phyloP scores from a whole-genome alignment of 2,888 invertebrate species.

The Melanostoma mellinum region DNA sequence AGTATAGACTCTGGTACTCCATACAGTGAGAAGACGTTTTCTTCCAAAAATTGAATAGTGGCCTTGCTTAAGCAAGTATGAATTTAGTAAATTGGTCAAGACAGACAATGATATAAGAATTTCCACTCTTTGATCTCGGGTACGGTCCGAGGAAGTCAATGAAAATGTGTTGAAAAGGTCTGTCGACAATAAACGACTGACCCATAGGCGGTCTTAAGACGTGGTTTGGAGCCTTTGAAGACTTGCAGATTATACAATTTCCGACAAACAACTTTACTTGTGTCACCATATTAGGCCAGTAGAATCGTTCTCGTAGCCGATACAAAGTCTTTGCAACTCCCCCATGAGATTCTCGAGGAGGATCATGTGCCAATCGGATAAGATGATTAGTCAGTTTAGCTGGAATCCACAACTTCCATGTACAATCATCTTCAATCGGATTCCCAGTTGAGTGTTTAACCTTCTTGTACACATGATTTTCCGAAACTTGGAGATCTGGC shows the following conservation, averaged over 20 bases:
- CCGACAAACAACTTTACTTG: conserved; percentile 2
- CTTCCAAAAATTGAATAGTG: not conserved
- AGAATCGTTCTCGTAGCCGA: conserved; percentile 5
- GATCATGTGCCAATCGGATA: conserved; percentile 20
- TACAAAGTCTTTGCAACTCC: conserved; percentile 19
- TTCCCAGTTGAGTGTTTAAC: conserved; percentile 9
- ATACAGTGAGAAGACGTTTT: not conserved
- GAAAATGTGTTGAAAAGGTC: conserved; percentile 1
- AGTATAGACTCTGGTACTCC: too few relatives aligned
- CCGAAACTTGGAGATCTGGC: conserved; percentile 16
- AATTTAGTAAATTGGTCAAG: conserved; percentile 1
- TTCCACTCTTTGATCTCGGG: conserved; percentile 1
- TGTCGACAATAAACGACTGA: conserved; percentile 1
- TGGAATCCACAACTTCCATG: conserved; percentile 8
- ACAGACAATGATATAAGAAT: not conserved
- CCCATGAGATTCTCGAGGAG: not conserved
- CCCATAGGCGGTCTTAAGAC: conserved; percentile 8
- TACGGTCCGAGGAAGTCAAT: conserved; percentile 3
- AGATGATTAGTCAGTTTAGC: too few relatives aligned
- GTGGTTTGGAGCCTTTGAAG: not conserved
- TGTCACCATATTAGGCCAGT: not conserved
- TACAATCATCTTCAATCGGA: conserved; percentile 6
- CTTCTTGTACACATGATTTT: conserved; percentile 19
- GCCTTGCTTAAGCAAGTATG: not conserved
- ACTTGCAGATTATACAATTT: not conserved